Evolutionary conservation across 1,140 invertebrate genomes (phyloP).

Genomic region (Psilanteris sp.): DNA sequence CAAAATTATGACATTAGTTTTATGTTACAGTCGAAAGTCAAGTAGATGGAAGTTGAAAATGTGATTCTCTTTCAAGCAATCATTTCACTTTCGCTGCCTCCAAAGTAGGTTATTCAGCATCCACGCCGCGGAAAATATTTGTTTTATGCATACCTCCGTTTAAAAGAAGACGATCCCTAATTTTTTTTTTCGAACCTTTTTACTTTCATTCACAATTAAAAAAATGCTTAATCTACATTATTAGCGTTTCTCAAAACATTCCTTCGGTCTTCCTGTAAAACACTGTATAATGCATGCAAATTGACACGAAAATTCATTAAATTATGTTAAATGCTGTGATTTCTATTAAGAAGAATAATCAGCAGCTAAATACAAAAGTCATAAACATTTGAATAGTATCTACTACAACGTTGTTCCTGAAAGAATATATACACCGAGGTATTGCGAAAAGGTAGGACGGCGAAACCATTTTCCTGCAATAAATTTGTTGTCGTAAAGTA

Average conservation of each 20-base stretch:
- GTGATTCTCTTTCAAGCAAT: conserved; percentile 48
- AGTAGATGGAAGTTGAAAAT: conserved; percentile 37
- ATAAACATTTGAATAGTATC: conserved; percentile 24
- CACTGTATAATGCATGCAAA: neutral
- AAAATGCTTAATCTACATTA: no score
- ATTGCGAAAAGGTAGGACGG: conserved; percentile 44
- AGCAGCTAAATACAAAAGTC: conserved; percentile 1
- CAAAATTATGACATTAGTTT: conserved; percentile 52
- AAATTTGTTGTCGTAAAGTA: conserved; percentile 67
- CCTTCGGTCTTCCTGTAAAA: neutral
- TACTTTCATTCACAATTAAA: conserved; percentile 30
- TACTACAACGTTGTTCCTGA: conserved; percentile 9
- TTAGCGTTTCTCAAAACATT: no score
- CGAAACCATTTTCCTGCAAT: conserved; percentile 62
- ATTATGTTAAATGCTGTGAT: neutral
- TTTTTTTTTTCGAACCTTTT: conserved; percentile 11
- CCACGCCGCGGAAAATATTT: conserved; percentile 32
- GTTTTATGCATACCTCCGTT: conserved; percentile 18
- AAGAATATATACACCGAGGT: conserved; percentile 12
- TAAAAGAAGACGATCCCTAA: conserved; percentile 16
- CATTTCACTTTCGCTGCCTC: conserved; percentile 52
- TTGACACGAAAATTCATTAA: conserved; percentile 4
- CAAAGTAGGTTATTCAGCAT: conserved; percentile 31
- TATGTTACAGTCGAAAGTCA: conserved; percentile 29
- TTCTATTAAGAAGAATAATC: neutral